phyloP scores from a whole-genome alignment of 1,140 invertebrate genomes.

The Bradysia coprophila region DNA sequence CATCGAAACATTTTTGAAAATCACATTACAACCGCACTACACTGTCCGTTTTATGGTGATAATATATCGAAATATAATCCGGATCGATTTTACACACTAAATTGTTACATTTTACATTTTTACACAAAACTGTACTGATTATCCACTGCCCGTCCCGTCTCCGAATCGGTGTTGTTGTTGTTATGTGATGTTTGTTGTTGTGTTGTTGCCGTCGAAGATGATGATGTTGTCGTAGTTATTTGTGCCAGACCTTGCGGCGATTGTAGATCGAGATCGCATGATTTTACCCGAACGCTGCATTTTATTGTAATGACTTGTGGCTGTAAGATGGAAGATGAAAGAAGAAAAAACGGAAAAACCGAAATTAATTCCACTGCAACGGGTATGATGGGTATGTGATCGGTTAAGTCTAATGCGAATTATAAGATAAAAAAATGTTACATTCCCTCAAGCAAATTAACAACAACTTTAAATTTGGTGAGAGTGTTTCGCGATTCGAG shows the following conservation, averaged over 20 bases:
- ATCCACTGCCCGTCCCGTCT: constrained; percentile 31
- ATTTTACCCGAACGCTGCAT: constrained; percentile 29
- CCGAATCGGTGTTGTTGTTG: background rate
- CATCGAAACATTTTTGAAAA: too few species aligned
- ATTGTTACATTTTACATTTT: constrained; percentile 1
- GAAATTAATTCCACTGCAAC: background rate
- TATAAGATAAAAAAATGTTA: background rate
- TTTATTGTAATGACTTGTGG: constrained; percentile 25
- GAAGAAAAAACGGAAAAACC: background rate
- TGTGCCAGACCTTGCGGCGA: constrained; percentile 19
- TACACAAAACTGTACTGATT: constrained; percentile 46
- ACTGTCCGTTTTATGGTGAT: background rate
- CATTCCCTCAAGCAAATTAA: too few species aligned
- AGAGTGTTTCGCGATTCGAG: too few species aligned
- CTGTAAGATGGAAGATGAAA: background rate
- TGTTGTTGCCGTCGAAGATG: constrained; percentile 1
- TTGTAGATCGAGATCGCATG: constrained; percentile 27
- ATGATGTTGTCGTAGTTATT: too few species aligned
- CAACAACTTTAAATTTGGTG: background rate
- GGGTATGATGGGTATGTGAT: background rate
- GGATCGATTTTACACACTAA: background rate
- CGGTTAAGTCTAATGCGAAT: background rate
- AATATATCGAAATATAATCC: background rate
- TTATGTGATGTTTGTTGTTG: constrained; percentile 2
- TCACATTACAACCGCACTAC: background rate